Percentiles rank a stretch among this genome's conserved stretches.
phyloP scores from a whole-genome alignment of 2,797 vertebrate genomes.

The Pteronotus mesoamericanus region DNA sequence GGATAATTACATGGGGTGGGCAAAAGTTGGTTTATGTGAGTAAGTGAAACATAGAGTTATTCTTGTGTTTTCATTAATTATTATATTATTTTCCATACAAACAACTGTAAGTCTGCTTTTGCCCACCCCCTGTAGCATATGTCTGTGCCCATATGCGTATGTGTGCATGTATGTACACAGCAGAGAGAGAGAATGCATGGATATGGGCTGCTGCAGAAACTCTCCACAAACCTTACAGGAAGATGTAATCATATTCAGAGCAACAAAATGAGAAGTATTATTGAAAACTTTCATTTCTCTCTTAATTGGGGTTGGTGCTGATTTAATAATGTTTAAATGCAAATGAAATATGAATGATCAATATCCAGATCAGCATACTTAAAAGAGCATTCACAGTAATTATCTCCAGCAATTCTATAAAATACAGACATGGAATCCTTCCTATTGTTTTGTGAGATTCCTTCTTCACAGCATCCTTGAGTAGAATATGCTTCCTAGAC shows the following conservation, averaged over 20 bases:
- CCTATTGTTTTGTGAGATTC: neutral
- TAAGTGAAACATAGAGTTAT: neutral
- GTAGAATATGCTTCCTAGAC: neutral
- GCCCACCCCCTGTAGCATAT: neutral
- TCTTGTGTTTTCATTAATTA: neutral
- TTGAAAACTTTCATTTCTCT: constrained; percentile 10
- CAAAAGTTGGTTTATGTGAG: neutral
- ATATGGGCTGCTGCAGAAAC: neutral
- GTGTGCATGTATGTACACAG: accelerated
- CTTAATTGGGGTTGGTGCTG: neutral
- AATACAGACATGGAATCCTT: neutral
- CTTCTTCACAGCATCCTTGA: neutral
- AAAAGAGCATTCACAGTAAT: neutral
- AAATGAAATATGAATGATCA: neutral
- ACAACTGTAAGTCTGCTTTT: neutral
- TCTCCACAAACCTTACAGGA: neutral
- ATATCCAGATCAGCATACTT: neutral
- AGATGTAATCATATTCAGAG: neutral
- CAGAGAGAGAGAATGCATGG: neutral
- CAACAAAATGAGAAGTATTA: neutral
- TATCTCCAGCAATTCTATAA: neutral
- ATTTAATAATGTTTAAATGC: neutral
- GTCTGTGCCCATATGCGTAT: neutral
- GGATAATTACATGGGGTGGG: neutral
- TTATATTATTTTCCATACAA: neutral